Evolutionary conservation across 2,113 vertebrate species (phyloP).

Genomic region (Sisor rabdophorus): DNA sequence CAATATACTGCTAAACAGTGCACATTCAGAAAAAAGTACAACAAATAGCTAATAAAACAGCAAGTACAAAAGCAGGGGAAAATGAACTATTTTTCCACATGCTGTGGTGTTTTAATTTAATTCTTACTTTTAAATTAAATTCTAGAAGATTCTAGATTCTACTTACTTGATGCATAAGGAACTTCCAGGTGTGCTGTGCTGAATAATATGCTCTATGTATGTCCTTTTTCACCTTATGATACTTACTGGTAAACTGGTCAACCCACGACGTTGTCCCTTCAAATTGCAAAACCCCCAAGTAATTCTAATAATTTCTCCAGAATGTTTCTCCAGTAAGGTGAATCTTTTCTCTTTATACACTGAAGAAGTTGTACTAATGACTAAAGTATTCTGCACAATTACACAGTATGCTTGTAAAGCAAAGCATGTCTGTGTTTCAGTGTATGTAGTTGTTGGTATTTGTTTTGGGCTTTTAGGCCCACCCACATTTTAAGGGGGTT

Average conservation of each 20-base stretch:
- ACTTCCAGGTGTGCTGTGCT: not conserved
- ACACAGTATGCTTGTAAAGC: not conserved
- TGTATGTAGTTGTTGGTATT: constrained; percentile 19
- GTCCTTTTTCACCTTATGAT: not conserved
- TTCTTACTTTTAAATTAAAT: too few species aligned
- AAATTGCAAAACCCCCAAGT: too few species aligned
- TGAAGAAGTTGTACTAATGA: not conserved
- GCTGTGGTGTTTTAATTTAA: too few species aligned
- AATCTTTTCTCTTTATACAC: constrained; percentile 3
- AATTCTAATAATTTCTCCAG: constrained; percentile 1
- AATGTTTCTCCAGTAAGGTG: not conserved
- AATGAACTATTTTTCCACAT: too few species aligned
- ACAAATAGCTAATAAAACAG: too few species aligned
- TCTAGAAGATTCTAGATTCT: too few species aligned
- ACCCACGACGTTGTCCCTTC: not conserved
- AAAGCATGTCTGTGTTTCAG: not conserved
- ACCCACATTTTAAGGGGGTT: constrained; percentile 24
- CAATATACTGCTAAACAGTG: too few species aligned
- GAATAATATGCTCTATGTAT: not conserved
- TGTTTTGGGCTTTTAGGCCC: constrained; percentile 26
- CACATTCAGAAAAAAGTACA: too few species aligned
- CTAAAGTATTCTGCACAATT: not conserved
- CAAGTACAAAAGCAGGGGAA: too few species aligned
- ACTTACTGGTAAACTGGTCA: not conserved
- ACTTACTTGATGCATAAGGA: constrained; percentile 20